Base-by-base conservation (phyloP, 2,113 vertebrate species). In the Kryptolebias marmoratus region DNA sequence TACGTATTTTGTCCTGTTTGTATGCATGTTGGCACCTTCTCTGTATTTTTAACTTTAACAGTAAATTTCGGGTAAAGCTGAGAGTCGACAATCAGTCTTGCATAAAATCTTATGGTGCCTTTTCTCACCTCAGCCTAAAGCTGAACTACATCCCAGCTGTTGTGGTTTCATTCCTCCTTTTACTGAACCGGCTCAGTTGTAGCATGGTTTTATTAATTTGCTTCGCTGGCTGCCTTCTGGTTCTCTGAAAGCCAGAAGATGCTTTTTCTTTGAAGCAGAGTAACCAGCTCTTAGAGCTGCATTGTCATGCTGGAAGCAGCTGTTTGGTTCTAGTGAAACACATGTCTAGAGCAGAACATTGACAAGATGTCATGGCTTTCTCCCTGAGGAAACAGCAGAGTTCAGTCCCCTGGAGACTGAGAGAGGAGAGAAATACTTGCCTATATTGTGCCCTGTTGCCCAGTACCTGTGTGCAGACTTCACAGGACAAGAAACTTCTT, bases 221-320 rank as follows among this genome's bases (percentile, higher is more conserved):
- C 48, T 32, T 10, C 50, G 32, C n/a, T 30, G 12, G 30, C 64
- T 59, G 5, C 44, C 48, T 62, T 32, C 12, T 18, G 39, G 8
- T 1, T 45, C 49, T 49, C 56, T 70, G 49, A 54, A 79, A 73
- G 55, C 53, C 42, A 65, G 16, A 39, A 1, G 22, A 11, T 44
- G 55, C 30, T 58, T 79, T 44, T 18, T 39, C 22, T 50, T 59
- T 79, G 73, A 66, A 69, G 69, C 47, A 77, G 32, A 36, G 32
- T 3, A 36, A 36, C 32, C 56, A 81, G 15, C 55, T 49, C 53
- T 66, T 48, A 48, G 39, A 61, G 73, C 63, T 54, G 53, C 18
- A 22, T 4, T 64, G 11, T 39, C 11, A 44, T 69, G 56, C 61
- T 64, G 56, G 22, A 77, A 79, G 68, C 39, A 22, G 57, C 67